Evolutionary conservation across 35 echinoderm and acorn worm species (phyloP).

Genomic region (Ptychodera flava): DNA sequence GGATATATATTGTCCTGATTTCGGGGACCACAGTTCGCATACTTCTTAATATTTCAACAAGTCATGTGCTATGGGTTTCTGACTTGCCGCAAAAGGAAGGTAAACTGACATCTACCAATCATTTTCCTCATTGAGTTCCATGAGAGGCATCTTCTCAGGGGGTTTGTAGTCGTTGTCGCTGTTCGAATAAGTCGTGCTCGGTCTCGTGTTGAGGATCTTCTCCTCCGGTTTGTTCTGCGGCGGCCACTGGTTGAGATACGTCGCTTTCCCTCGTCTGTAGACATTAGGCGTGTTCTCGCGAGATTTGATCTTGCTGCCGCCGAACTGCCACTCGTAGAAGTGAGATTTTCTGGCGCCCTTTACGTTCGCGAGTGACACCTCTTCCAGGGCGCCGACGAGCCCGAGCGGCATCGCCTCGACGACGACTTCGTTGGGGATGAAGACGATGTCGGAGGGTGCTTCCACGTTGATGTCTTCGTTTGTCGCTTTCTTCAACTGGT

Average conservation of each 20-base stretch:
- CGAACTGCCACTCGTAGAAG: background rate
- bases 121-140: too few species aligned
- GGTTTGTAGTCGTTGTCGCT: too few species aligned
- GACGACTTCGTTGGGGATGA: background rate
- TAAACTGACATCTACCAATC: too few species aligned
- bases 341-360: background rate
- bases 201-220: background rate
- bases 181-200: background rate
- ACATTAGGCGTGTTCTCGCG: background rate
- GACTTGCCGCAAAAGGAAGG: too few species aligned
- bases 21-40: too few species aligned
- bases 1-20: too few species aligned
- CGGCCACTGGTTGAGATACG: background rate
- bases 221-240: background rate
- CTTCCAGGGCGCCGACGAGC: background rate
- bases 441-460: background rate
- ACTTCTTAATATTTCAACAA: too few species aligned
- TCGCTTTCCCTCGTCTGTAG: background rate
- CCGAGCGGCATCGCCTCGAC: background rate
- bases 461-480: background rate
- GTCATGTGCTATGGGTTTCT: too few species aligned
- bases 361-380: background rate
- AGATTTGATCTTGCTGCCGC: background rate
- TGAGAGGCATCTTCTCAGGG: too few species aligned
- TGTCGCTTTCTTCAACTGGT: background rate